Conservation (phyloP, 2,113 vertebrate species). For the Hylia prasina region DNA sequence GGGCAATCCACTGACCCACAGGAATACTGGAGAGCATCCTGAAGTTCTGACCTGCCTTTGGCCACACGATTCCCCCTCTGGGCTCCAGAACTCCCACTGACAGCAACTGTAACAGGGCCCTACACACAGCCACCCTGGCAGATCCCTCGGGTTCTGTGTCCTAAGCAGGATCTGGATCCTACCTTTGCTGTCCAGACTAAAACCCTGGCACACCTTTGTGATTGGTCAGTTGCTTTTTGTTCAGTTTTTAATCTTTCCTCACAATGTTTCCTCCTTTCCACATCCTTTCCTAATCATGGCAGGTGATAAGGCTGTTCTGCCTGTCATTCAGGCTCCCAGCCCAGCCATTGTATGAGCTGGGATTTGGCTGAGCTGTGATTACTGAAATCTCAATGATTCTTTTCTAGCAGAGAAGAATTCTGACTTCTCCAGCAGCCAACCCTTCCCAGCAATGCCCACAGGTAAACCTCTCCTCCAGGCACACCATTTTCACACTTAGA, state of each 20-base stretch:
- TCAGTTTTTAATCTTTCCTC: neutral
- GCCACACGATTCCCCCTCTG: neutral
- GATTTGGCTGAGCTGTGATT: neutral
- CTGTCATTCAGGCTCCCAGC: neutral
- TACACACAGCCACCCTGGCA: neutral
- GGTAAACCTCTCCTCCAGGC: neutral
- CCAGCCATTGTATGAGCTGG: neutral
- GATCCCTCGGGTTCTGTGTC: fast-evolving
- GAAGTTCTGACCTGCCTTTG: neutral
- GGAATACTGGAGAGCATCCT: neutral
- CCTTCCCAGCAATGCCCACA: neutral
- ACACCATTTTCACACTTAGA: neutral
- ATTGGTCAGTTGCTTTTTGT: neutral
- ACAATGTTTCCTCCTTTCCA: neutral
- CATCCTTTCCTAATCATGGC: neutral
- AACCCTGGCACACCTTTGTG: neutral
- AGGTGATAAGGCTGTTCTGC: neutral
- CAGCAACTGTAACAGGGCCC: neutral
- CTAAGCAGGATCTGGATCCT: neutral
- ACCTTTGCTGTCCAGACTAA: neutral
- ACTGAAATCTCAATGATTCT: neutral
- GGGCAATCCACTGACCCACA: neutral
- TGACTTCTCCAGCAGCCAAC: neutral
- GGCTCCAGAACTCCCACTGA: neutral
- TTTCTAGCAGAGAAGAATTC: too few relatives aligned